Evolutionary conservation across 2,113 vertebrate species (phyloP), one percentile per base, ranked within the genome.

Genomic region (Heterotis niloticus): DNA sequence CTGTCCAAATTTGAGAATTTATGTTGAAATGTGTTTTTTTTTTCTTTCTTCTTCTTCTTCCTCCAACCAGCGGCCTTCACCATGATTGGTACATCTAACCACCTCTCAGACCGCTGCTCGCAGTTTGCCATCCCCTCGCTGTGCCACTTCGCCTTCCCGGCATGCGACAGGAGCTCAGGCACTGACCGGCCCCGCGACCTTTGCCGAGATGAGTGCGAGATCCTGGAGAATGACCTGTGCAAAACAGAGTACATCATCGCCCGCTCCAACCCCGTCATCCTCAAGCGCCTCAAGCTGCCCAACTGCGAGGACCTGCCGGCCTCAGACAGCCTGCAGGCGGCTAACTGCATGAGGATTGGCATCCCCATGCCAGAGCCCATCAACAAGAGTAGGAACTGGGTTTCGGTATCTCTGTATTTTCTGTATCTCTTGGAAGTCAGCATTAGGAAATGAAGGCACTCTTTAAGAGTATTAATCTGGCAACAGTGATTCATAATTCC

Each of bases 81-180:
- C 83, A 99, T 99, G 97, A 99, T 99, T 17, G 98, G 98, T 83
- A 99, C 98, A 0, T 98, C 98, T 85, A 99, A 96, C 85, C 98
- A 99, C 51, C 84, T 99, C 73, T 99, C 98, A 0, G 98, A 99
- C 18, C 96, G 97, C 29, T 99, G 98, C 82, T 99, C 98, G 0
- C 95, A 97, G 93, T 99, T 98, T 0, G 98, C 98, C 81, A 99
- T 99, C 81, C 98, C 98, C 0, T 99, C 96, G 0, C 91, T 99
- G 65, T 99, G 98, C 88, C 96, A 99, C 90, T 99, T 98, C 0
- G 97, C 97, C 85, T 99, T 99, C 88, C 97, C 97, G 0, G 96
- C 97, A n/a, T 99, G 98, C 0, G 96, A 99, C 20, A 95, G 96
- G 79, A 95, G 93, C 13, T 93, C 96, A 0, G 71, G 95, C 0